Evolutionary conservation across 2,888 invertebrate species (phyloP).

Genomic region (Trissoscelio sp.): DNA sequence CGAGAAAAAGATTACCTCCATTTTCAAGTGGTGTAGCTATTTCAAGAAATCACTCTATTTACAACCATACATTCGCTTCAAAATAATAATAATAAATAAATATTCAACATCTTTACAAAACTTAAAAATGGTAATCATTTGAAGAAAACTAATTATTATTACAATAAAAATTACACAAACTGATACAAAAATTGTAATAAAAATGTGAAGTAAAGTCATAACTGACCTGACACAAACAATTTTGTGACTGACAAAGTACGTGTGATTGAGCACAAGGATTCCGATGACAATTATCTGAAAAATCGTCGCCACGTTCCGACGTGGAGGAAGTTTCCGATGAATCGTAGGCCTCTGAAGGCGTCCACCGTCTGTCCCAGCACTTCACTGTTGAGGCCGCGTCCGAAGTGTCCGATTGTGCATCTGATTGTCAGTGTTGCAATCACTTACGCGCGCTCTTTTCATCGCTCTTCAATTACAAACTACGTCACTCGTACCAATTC

Average conservation of each 20-base stretch:
- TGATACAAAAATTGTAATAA: not conserved
- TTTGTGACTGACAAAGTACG: slow-evolving; percentile 74
- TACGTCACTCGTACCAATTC: not conserved
- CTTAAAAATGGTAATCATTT: too few relatives aligned
- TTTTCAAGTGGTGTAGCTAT: slow-evolving; percentile 2
- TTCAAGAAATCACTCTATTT: not conserved
- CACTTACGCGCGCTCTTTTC: slow-evolving; percentile 23
- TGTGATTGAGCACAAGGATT: slow-evolving; percentile 69
- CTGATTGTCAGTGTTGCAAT: slow-evolving; percentile 66
- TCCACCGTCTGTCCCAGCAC: slow-evolving; percentile 78
- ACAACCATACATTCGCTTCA: not conserved
- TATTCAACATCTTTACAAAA: too few relatives aligned
- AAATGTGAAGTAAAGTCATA: not conserved
- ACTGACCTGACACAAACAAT: slow-evolving; percentile 79
- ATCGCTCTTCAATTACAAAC: slow-evolving; percentile 2
- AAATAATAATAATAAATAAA: too few relatives aligned
- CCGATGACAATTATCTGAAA: slow-evolving; percentile 72
- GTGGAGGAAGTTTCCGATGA: slow-evolving; percentile 79
- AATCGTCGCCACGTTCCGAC: slow-evolving; percentile 76
- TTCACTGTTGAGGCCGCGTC: slow-evolving; percentile 79
- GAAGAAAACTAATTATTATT: too few relatives aligned
- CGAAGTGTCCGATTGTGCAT: slow-evolving; percentile 77
- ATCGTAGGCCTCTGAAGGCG: slow-evolving; percentile 79
- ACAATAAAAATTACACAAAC: too few relatives aligned
- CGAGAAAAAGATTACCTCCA: not conserved